phyloP scores from a whole-genome alignment of 2,113 vertebrate species.

The Propithecus coquereli region DNA sequence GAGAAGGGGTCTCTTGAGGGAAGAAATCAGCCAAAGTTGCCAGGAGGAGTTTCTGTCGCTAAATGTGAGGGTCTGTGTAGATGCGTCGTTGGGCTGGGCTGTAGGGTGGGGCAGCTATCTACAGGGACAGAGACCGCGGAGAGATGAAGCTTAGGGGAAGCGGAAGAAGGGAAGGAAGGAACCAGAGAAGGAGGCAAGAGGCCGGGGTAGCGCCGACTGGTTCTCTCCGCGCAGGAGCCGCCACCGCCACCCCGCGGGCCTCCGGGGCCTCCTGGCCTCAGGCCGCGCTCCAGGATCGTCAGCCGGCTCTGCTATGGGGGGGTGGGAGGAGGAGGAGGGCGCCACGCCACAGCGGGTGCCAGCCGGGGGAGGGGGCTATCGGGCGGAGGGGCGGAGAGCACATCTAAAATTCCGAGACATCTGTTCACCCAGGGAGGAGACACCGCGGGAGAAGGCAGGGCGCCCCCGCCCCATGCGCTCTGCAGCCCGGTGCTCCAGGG shows the following conservation, averaged over 20 bases:
- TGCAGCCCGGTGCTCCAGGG: background rate
- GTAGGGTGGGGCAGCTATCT: background rate
- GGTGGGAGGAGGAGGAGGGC: slow-evolving; percentile 80
- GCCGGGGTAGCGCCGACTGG: background rate
- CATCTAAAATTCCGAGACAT: slow-evolving; percentile 94
- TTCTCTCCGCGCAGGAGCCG: background rate
- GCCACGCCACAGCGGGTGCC: slow-evolving; percentile 86
- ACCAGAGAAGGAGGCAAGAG: background rate
- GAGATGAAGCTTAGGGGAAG: background rate
- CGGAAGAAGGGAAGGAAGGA: background rate
- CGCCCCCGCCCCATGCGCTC: background rate
- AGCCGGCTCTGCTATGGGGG: slow-evolving; percentile 48
- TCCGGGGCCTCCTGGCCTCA: background rate
- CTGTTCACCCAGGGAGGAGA: slow-evolving; percentile 84
- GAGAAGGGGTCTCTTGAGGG: slow-evolving; percentile 44
- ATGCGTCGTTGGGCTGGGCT: background rate
- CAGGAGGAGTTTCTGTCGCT: slow-evolving; percentile 48
- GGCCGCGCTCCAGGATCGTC: slow-evolving; percentile 30
- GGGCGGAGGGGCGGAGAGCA: slow-evolving; percentile 80
- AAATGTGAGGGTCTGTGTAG: background rate
- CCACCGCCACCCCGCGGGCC: background rate
- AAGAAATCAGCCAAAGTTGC: slow-evolving; percentile 51
- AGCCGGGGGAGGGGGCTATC: slow-evolving; percentile 78
- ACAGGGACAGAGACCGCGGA: background rate
- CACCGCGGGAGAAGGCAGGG: slow-evolving; percentile 22